Evolutionary conservation across 2,888 invertebrate genomes (phyloP), one percentile per base, ranked within the genome.

Genomic region (Catocala sponsa): DNA sequence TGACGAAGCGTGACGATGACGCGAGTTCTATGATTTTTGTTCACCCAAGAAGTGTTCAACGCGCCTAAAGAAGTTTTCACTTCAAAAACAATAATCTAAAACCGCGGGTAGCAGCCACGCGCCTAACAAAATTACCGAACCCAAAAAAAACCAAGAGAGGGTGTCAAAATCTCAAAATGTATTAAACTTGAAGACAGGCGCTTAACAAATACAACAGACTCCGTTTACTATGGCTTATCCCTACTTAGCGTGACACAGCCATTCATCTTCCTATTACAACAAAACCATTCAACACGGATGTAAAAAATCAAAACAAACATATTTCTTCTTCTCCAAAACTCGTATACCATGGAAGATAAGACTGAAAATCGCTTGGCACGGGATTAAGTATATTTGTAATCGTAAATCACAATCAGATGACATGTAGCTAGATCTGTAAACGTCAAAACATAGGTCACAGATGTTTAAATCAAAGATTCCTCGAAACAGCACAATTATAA

Each of bases 381-480:
- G 4, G 11, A 9, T 35, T 12, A 55, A 44, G 57, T 50, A 43
- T 53, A 68, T 65, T 67, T 52, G 58, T 55, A 33, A 59, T 44
- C 53, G 60, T 81, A 81, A 80, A 85, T 85, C 80, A 80, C 66
- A 62, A 75, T 73, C 48, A 59, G 64, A 54, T 73, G 76, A 79
- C 78, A 63, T 74, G 67, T 73, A 74, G 70, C 76, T 74, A 69
- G 72, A 76, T 81, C 68, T 65, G 72, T 63, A 66, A 73, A 79
- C 71, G 83, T 84, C 84, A 84, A 81, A 84, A 84, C 83, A 81
- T 72, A 77, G 79, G 78, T 80, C 79, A 70, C 72, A 65, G 61
- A 68, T 67, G 69, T 67, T 69, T 82, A 79, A 82, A 83, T 84
- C 81, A 78, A 70, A 73, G 71, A 70, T 80, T 74, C 69, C 76